Evolutionary conservation across 2,797 vertebrate species (phyloP).

Genomic region (Megaceryle alcyon): DNA sequence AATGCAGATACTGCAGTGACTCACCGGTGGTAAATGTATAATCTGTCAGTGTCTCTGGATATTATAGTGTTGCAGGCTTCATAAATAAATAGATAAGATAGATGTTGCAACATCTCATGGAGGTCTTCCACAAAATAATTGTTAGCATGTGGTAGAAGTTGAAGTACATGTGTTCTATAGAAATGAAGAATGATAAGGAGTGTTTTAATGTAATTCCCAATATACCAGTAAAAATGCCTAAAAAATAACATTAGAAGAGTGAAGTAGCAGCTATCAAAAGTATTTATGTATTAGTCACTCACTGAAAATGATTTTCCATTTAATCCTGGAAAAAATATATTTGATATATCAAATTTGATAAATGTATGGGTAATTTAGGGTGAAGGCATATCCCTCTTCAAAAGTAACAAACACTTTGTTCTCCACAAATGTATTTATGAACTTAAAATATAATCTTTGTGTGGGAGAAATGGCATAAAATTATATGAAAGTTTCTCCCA

Average conservation of each 20-base stretch:
- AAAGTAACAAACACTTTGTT: not conserved
- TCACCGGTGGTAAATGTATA: not conserved
- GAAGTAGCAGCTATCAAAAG: not conserved
- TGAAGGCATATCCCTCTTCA: not conserved
- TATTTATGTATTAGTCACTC: not conserved
- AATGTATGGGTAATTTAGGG: not conserved
- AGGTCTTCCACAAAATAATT: not conserved
- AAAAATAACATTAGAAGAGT: not conserved
- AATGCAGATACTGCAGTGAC: not conserved
- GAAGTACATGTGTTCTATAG: accelerated
- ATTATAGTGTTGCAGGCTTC: not conserved
- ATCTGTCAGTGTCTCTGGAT: not conserved
- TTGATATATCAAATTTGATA: not conserved
- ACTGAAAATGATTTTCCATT: not conserved
- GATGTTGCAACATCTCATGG: not conserved
- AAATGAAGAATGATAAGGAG: not conserved
- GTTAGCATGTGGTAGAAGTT: not conserved
- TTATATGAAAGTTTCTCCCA: not conserved
- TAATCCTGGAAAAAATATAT: conserved; percentile 7
- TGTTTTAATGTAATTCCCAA: not conserved
- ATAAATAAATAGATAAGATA: not conserved
- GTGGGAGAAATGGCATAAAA: not conserved
- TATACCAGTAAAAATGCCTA: not conserved
- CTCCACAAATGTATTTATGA: not conserved
- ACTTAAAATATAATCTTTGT: not conserved